phyloP scores from a whole-genome alignment of 2,888 invertebrate species.

The Callyntrura sp. region DNA sequence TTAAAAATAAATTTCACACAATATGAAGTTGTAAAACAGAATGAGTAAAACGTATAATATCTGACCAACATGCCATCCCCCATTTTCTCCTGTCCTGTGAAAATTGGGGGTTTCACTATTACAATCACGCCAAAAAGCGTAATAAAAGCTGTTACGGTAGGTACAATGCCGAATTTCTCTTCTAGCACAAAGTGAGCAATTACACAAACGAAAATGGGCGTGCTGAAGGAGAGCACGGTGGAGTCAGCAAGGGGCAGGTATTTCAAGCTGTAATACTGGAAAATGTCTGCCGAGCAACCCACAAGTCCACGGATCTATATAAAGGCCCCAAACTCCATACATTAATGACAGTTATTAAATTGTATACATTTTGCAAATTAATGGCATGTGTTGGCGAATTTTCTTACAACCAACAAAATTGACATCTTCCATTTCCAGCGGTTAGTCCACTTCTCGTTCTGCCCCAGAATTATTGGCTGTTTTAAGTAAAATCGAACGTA shows the following conservation, averaged over 20 bases:
- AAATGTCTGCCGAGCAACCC: slow-evolving; percentile 78
- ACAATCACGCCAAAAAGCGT: slow-evolving; percentile 79
- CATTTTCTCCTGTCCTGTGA: slow-evolving; percentile 79
- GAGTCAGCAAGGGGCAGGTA: slow-evolving; percentile 79
- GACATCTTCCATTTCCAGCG: slow-evolving; percentile 65
- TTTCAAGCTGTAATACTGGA: slow-evolving; percentile 80
- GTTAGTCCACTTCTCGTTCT: no score
- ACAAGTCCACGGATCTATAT: slow-evolving; percentile 74
- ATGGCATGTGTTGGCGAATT: no score
- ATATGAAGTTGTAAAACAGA: no score
- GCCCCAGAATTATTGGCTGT: slow-evolving; percentile 47
- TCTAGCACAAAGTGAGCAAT: slow-evolving; percentile 78
- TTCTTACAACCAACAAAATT: slow-evolving; percentile 70
- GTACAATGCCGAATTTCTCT: slow-evolving; percentile 77
- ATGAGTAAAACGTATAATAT: no score
- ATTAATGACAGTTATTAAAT: neutral
- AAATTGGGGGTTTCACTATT: slow-evolving; percentile 79
- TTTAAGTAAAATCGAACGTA: slow-evolving; percentile 58
- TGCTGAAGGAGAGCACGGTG: slow-evolving; percentile 79
- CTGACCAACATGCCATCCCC: slow-evolving; percentile 34
- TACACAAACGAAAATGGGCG: slow-evolving; percentile 81
- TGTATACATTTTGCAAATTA: neutral
- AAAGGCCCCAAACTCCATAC: no score
- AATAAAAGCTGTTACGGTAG: slow-evolving; percentile 68
- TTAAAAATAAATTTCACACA: no score